Percentiles rank a stretch among this genome's conserved stretches.
These are phyloP conservation scores for Ceratina australensis DNA, from an alignment of 1,140 invertebrate genomes.

Conservation along the genomic window DNA sequence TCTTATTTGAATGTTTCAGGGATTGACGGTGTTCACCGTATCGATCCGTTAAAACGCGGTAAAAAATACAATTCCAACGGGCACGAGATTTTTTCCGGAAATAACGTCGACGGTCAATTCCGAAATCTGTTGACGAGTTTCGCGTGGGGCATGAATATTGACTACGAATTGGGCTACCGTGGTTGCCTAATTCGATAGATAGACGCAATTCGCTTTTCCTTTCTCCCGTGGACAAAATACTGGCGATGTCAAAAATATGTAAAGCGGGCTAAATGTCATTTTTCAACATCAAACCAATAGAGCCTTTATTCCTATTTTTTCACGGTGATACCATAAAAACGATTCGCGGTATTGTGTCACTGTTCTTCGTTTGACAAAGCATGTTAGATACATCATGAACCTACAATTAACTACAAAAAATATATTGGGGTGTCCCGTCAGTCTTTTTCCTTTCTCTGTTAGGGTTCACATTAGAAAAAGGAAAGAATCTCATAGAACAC, in stretches of 20 bases:
- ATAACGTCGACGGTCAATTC: conserved; percentile 6
- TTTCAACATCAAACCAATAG: too few relatives aligned
- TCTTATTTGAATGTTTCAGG: conserved; percentile 7
- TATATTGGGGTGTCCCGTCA: too few relatives aligned
- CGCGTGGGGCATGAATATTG: background rate
- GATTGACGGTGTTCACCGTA: conserved; percentile 8
- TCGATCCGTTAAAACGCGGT: conserved; percentile 12
- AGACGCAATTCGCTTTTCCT: background rate
- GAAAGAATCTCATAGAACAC: too few relatives aligned
- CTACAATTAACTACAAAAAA: too few relatives aligned
- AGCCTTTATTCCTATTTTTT: too few relatives aligned
- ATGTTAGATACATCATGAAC: too few relatives aligned
- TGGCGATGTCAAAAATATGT: background rate
- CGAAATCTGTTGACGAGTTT: conserved; percentile 28
- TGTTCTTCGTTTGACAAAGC: too few relatives aligned
- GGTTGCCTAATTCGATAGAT: conserved; percentile 17
- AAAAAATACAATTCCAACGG: conserved; percentile 17
- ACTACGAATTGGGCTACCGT: conserved; percentile 1
- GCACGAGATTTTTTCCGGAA: conserved; percentile 15
- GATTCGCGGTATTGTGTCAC: too few relatives aligned
- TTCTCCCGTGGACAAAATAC: background rate
- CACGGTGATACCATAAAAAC: too few relatives aligned
- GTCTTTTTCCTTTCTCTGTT: too few relatives aligned
- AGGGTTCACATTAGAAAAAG: too few relatives aligned
- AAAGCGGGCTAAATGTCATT: too few relatives aligned